These are phyloP conservation scores for Agapostemon virescens DNA, from an alignment of 2,888 invertebrate genomes.

Conservation along the genomic window DNA sequence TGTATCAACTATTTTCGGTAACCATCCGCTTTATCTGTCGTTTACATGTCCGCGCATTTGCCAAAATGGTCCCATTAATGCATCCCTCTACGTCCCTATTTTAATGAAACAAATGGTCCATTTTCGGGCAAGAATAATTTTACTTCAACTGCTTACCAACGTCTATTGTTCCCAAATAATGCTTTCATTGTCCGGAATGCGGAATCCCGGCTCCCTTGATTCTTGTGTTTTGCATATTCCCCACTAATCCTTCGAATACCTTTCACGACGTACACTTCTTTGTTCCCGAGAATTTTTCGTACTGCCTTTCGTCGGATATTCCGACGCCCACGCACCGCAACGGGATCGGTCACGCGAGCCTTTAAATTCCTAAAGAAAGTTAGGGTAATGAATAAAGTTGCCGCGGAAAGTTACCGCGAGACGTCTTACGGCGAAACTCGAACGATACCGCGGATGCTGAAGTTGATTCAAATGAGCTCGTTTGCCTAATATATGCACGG, in stretches of 20 bases:
- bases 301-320: background rate
- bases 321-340: background rate
- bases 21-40: background rate
- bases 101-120: background rate
- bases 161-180: slow-evolving; percentile 19
- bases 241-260: slow-evolving; percentile 15
- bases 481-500: slow-evolving; percentile 56
- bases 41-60: background rate
- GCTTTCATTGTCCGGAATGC: slow-evolving; percentile 10
- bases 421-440: slow-evolving; percentile 27
- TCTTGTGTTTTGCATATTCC: slow-evolving; percentile 29
- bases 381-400: slow-evolving; percentile 55
- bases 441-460: slow-evolving; percentile 36
- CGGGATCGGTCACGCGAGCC: background rate
- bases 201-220: slow-evolving; percentile 1
- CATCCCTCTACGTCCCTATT: background rate
- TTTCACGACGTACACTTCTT: background rate
- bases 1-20: background rate
- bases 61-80: background rate
- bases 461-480: slow-evolving; percentile 56
- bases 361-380: slow-evolving; percentile 39
- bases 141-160: slow-evolving; percentile 4
- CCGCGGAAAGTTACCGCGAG: slow-evolving; percentile 35
- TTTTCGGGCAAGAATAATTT: slow-evolving; percentile 14
- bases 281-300: slow-evolving; percentile 24